phyloP scores from a whole-genome alignment of 2,888 invertebrate genomes.

The Drosophila paracracens region DNA sequence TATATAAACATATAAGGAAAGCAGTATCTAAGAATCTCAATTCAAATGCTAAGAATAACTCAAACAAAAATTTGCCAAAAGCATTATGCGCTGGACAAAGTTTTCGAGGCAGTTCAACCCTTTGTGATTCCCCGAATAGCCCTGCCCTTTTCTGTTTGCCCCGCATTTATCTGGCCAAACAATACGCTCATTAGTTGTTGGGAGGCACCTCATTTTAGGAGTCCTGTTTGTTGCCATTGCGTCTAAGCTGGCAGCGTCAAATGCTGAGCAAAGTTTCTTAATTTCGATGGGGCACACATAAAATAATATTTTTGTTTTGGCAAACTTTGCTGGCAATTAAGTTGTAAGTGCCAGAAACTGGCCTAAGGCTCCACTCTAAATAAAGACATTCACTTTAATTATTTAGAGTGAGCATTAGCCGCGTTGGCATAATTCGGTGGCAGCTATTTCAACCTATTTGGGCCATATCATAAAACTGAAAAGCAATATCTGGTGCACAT shows the following conservation, averaged over 20 bases:
- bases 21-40: background rate
- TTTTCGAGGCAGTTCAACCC: conserved; percentile 48
- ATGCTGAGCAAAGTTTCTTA: conserved; percentile 61
- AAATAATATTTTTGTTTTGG: conserved; percentile 77
- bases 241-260: conserved; percentile 18
- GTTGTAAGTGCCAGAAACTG: conserved; percentile 55
- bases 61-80: conserved; percentile 24
- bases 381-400: conserved; percentile 73
- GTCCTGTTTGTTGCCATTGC: conserved; percentile 17
- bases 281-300: conserved; percentile 64
- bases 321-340: conserved; percentile 72
- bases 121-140: conserved; percentile 47
- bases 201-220: conserved; percentile 37
- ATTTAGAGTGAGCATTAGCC: conserved; percentile 57
- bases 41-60: conserved; percentile 2
- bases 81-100: conserved; percentile 5
- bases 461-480: conserved; percentile 39
- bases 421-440: conserved; percentile 8
- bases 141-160: conserved; percentile 37
- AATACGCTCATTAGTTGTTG: conserved; percentile 74
- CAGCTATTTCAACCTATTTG: conserved; percentile 14
- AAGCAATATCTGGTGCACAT: conserved; percentile 49
- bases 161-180: conserved; percentile 64
- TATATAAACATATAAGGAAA: background rate
- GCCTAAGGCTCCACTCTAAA: conserved; percentile 39